Base-by-base conservation (phyloP, 2,888 invertebrate genomes). In the Seladonia tumulorum region DNA sequence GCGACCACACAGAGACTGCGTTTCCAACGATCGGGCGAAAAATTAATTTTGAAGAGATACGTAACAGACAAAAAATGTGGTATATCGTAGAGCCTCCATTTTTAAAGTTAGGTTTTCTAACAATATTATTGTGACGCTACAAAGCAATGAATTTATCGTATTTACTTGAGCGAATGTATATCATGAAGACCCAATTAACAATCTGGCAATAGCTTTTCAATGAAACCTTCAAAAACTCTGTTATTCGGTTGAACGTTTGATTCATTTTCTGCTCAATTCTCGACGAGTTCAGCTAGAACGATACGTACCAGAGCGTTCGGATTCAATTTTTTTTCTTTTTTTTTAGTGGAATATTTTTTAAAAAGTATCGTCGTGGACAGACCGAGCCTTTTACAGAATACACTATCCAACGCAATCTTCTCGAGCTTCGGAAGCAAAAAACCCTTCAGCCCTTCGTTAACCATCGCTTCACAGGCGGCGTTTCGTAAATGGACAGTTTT, bases 381-480 rank as follows among this genome's bases (percentile, higher is more conserved):
- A 42, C 70, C 70, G 42, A 70, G 42, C 42, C 39, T 42, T 70
- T 70, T 12, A n/a, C 70, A 42, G 70, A 68, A 68, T 68, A 10
- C 39, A 39, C 68, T 70, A 47, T 47, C 16, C 47, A 16, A 47
- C 47, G 71, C 71, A 42, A n/a, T 47, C 72, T 72, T 72, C 47
- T 45, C 72, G 45, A 25, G 53, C 18, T 63, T 63, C 63, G 63
- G 63, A 63, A 63, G 60, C 18, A 57, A 68, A 22, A 66, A 29
- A 89, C 87, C 89, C 76, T 78, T 57, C 57, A 81, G 71, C 85
- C 85, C 72, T 39, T 53, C 63, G 66, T 74, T 49, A 72, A 75
- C 68, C 60, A 70, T 77, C 63, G 29, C 49, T 42, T 49, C 42
- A 75, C 68, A 39, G 49, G 70, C 35, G 45, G 7, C 18, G 72